phyloP scores from a whole-genome alignment of 2,113 vertebrate genomes.

The Otolemur garnettii region DNA sequence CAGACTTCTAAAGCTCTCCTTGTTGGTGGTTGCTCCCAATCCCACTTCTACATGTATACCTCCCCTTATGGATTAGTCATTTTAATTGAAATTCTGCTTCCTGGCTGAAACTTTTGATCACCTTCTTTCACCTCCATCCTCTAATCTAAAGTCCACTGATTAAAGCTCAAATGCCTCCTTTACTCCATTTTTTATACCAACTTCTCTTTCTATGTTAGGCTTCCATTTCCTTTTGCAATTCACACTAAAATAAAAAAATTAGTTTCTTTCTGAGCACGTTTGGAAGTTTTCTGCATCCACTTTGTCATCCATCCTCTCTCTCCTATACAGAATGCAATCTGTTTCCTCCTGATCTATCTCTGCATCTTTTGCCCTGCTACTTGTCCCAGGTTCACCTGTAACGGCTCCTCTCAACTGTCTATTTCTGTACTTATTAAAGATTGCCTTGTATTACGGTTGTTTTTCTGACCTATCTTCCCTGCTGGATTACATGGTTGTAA shows the following conservation, averaged over 20 bases:
- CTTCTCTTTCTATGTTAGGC: background rate
- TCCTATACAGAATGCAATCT: background rate
- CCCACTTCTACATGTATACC: background rate
- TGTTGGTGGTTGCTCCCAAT: background rate
- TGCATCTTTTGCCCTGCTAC: background rate
- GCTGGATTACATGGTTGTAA: background rate
- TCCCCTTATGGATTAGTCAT: background rate
- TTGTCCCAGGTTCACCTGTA: background rate
- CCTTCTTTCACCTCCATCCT: background rate
- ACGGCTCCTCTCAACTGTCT: background rate
- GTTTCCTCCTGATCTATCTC: background rate
- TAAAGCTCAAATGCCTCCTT: background rate
- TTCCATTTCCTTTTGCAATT: background rate
- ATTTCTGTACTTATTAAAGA: slow-evolving; percentile 18
- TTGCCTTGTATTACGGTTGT: background rate
- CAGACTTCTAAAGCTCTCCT: background rate
- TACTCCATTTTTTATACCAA: background rate
- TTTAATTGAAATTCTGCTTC: background rate
- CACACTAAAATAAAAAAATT: background rate
- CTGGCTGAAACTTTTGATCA: background rate
- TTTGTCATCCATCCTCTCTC: background rate
- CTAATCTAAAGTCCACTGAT: background rate
- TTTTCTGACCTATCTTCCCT: background rate
- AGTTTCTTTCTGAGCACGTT: background rate
- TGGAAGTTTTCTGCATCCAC: background rate